Percentiles rank a stretch among this genome's conserved stretches.
Conservation (phyloP, 2,113 vertebrate genomes). For the Microcebus tavaratra region DNA sequence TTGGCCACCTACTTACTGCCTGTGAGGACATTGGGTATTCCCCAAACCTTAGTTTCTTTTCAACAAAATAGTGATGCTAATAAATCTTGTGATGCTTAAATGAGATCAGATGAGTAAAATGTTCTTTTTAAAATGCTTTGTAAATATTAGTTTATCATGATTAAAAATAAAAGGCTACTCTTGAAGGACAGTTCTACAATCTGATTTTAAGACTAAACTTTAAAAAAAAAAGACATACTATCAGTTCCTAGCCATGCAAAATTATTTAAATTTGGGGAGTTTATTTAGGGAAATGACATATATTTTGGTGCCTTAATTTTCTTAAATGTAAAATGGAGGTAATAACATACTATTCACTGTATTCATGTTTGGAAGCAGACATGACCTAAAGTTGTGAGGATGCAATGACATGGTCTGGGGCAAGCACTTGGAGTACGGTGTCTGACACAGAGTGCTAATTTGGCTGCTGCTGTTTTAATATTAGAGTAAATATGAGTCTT, state of each 20-base stretch:
- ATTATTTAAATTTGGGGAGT: not conserved
- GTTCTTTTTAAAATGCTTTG: not conserved
- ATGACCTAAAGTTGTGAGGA: not conserved
- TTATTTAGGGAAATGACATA: not conserved
- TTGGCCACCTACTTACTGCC: not conserved
- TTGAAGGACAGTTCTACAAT: not conserved
- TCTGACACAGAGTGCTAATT: not conserved
- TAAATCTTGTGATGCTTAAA: not conserved
- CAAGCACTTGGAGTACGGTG: rapidly evolving
- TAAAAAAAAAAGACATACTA: not conserved
- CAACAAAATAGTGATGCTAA: not conserved
- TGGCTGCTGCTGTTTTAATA: not conserved
- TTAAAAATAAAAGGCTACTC: not conserved
- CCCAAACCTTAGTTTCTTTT: not conserved
- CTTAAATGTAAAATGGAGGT: not conserved
- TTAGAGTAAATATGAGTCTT: not conserved
- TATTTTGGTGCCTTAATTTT: not conserved
- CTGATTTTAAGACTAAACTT: slow-evolving; percentile 19
- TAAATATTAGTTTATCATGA: not conserved
- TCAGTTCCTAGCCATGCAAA: not conserved
- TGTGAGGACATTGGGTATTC: not conserved
- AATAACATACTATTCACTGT: not conserved
- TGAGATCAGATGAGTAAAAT: not conserved
- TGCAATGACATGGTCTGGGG: not conserved
- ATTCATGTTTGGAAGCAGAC: too few relatives aligned